Evolutionary conservation across 2,888 invertebrate genomes (phyloP).

Genomic region (Theretra japonica): DNA sequence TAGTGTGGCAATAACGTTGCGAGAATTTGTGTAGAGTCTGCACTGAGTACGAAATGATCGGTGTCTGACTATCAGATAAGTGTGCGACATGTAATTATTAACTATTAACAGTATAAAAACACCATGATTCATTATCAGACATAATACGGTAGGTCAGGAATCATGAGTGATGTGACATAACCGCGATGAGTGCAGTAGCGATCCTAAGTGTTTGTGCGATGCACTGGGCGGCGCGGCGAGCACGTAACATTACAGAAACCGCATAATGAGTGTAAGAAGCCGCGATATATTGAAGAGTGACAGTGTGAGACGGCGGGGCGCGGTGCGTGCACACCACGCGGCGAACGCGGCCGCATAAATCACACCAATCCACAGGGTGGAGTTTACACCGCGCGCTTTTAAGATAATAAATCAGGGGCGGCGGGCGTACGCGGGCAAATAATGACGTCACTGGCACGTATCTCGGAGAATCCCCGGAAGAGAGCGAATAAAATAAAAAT

Average conservation of each 20-base stretch:
- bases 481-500: constrained; percentile 84
- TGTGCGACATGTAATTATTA: neutral
- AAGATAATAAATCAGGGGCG: constrained; percentile 78
- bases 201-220: neutral
- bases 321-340: constrained; percentile 36
- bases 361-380: constrained; percentile 61
- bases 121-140: neutral
- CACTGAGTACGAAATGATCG: neutral
- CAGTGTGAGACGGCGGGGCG: constrained; percentile 56
- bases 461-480: constrained; percentile 84
- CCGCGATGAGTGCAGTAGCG: neutral
- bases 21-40: neutral
- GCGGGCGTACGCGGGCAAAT: constrained; percentile 71
- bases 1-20: neutral
- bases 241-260: neutral
- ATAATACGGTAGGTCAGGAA: constrained; percentile 2
- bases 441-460: constrained; percentile 83
- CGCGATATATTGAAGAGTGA: constrained; percentile 58
- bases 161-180: neutral
- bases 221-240: no score
- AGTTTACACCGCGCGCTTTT: constrained; percentile 63
- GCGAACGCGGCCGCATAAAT: constrained; percentile 58
- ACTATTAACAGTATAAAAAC: neutral
- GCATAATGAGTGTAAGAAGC: constrained; percentile 42
- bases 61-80: no score